Percentiles rank a stretch among this genome's conserved stretches.
These are phyloP conservation scores for Burhinus oedicnemus DNA, from an alignment of 2,113 vertebrate genomes.

Conservation along the genomic window DNA sequence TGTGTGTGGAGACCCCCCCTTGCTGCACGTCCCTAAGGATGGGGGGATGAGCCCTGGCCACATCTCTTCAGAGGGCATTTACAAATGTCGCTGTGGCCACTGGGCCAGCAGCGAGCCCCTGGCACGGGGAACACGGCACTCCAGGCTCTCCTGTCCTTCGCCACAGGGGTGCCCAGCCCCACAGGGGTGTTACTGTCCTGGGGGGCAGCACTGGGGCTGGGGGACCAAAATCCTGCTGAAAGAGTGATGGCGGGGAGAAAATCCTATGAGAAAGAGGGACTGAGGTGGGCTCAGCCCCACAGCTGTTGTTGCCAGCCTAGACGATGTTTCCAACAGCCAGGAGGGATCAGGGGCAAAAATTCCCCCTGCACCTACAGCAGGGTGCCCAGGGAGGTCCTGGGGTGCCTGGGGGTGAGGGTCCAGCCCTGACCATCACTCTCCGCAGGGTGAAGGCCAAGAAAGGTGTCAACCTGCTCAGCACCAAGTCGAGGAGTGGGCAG, in stretches of 20 bases:
- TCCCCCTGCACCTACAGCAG: neutral
- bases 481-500: constrained; percentile 86
- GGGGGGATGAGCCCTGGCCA: neutral
- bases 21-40: accelerated
- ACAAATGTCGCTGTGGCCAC: neutral
- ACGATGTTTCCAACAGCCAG: neutral
- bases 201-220: neutral
- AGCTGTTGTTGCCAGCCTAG: neutral
- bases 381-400: neutral
- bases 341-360: neutral
- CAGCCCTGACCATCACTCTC: neutral
- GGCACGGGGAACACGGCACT: accelerated
- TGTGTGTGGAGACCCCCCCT: accelerated
- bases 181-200: neutral
- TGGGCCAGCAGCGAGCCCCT: neutral
- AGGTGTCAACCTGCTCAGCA: constrained; percentile 92
- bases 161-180: neutral
- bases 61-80: neutral
- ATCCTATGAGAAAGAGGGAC: neutral
- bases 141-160: neutral
- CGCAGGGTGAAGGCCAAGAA: constrained; percentile 98
- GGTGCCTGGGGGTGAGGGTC: accelerated
- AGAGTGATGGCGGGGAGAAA: accelerated
- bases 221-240: neutral
- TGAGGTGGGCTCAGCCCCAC: neutral